Base-by-base conservation (phyloP, 2,888 invertebrate species). In the Callimorpha dominula region DNA sequence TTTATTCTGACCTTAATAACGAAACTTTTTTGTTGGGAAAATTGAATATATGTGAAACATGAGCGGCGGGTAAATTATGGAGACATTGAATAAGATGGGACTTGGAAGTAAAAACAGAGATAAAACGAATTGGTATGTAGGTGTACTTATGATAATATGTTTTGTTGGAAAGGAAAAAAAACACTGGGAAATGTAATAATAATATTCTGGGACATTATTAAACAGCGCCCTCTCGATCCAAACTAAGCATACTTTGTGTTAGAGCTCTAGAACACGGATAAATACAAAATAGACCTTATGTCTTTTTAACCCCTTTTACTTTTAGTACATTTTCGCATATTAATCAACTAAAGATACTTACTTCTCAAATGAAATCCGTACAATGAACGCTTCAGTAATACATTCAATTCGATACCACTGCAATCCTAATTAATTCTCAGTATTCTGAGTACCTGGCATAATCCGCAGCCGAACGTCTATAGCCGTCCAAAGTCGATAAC, bases 331-430 rank as follows among this genome's bases (percentile, higher is more conserved):
- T 31, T 31, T 31, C 31, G 31, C 31, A 31, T 46, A 8, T 46
- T 46, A 46, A 46, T 8, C 1, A 3, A 46, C 43, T 8, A 46
- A 8, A 46, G 43, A 60, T 31, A 1, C 57, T 57, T 12, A 14
- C 0, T 60, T 4, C 60, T 14, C 12, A 31, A 31, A 50, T 49
- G 31, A 20, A 49, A 14, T 31, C 20, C 9, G 14, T 31, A 67
- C 67, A 42, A n/a, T 43, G 8, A 20, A 42, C 42, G 14, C 52
- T 42, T 67, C 72, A 79, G 68, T 73, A 57, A 65, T 69, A 77
- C 64, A 83, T 82, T 81, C 76, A 81, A 83, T 82, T 77, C 72
- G 49, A 71, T 64, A 62, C 64, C 68, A 92, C 96, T 76, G 97
- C 97, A 75, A 95, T 78, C 72, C 70, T 57, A 69, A 43, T 76